Evolutionary conservation across 2,888 invertebrate genomes (phyloP), one percentile per base, ranked within the genome.

Genomic region (Lycocerus yunnanus): DNA sequence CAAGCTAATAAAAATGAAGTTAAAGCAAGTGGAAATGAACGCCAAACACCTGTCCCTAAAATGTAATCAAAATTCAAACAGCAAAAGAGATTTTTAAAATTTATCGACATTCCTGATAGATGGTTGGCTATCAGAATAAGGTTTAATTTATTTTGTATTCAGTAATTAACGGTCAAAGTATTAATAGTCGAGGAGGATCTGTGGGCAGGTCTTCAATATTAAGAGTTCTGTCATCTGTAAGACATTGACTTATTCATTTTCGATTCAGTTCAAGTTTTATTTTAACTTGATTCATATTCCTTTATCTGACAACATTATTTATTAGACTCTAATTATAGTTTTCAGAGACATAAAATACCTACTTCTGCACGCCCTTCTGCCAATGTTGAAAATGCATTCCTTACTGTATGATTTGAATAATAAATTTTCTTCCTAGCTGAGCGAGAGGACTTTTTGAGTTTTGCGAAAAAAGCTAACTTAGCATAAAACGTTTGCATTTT

Each of bases 291-390:
- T 81, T 82, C 81, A 81, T 82, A 79, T 78, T 78, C 80, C 79
- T 82, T 81, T 82, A 82, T 82, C 83, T 81, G 82, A 82, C 82
- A 78, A 78, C 78, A 81, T 82, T 82, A 83, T 83, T 83, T 83
- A 83, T 83, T 82, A 80, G 77, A 74, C 81, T 77, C 81, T 83
- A 83, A 83, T 83, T 83, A 83, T 83, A 82, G 82, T 80, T 81
- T 80, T 79, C 81, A 81, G 81, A 78, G 83, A 83, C 83, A 83
- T 83, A 82, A 83, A 82, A 83, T 82, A 82, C 80, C 77, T 77
- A 74, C 77, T 77, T 77, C 79, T 74, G 79, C 80, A 79, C 82
- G 79, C 81, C 80, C 79, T 79, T 80, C 80, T 79, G 79, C 15
- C 24, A 58, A 58, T 68, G 27, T 43, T 68, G 16, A 18, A 63